phyloP scores from a whole-genome alignment of 1,140 invertebrate species.

The Linepithema humile region DNA sequence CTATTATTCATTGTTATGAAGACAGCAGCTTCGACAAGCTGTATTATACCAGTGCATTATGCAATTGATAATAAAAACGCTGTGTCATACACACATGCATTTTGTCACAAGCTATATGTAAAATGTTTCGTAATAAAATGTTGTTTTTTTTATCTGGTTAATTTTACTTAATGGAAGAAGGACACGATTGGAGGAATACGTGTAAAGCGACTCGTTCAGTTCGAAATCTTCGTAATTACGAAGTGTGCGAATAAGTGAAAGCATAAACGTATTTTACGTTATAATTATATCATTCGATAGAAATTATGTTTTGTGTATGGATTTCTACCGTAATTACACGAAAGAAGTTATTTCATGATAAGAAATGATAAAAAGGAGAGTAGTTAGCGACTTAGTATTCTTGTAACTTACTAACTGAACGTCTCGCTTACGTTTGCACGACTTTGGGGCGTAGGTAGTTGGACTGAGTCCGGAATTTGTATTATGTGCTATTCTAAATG shows the following conservation, averaged over 20 bases:
- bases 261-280: no score
- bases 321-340: no score
- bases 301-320: no score
- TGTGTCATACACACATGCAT: not conserved
- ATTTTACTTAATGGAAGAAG: not conserved
- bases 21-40: not conserved
- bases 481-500: constrained; percentile 73
- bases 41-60: not conserved
- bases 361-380: no score
- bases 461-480: constrained; percentile 82
- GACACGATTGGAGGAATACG: not conserved
- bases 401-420: constrained; percentile 56
- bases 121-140: not conserved
- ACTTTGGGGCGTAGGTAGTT: constrained; percentile 81
- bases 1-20: not conserved
- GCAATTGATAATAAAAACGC: not conserved
- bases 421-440: constrained; percentile 75
- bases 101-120: not conserved
- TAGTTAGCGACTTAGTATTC: no score
- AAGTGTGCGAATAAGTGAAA: not conserved
- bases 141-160: not conserved
- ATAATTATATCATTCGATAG: no score
- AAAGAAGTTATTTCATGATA: no score
- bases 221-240: constrained; percentile 1
- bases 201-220: not conserved